Base-by-base conservation (phyloP, 2,888 invertebrate genomes). In the Plebejus anna region DNA sequence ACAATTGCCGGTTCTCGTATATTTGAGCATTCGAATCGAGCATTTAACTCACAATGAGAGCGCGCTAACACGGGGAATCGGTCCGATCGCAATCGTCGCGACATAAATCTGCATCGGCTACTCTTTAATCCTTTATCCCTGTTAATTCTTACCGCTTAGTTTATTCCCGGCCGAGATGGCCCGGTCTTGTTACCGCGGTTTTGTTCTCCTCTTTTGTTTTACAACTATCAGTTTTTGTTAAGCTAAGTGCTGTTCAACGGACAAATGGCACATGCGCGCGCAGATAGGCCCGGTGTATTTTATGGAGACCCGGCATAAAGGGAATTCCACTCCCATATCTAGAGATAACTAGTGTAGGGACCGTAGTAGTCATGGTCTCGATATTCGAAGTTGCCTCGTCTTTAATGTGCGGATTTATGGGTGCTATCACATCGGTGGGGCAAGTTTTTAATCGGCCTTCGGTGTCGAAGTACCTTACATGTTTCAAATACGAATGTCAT, bases 91-190 rank as follows among this genome's bases (percentile, higher is more conserved):
- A 90, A 93, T 92, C 92, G 86, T 88, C 87, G 89, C 90, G 89
- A 90, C 93, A 94, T 94, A 94, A 94, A 94, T 94, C 92, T 90
- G 88, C 88, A 88, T 90, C 92, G 92, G 93, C 93, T 93, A 93
- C 93, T 91, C 92, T 92, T 92, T 89, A 92, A 94, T 90, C 91
- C 89, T 91, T 94, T 92, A 92, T 89, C 91, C 90, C 89, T 91
- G 92, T 93, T 94, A 91, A 92, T 92, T 92, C 93, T 91, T 92
- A 90, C 92, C 92, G 92, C 92, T 94, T 92, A 91, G 92, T 93
- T 93, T 93, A 93, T 93, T 90, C 90, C 89, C 89, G 88, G 86
- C 87, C 90, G 88, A 87, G 90, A 90, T 89, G 91, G 90, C 85
- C 87, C 87, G 90, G 88, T 90, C 92, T 90, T 91, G 92, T 91